These are phyloP conservation scores for Zapus hudsonius DNA, from an alignment of 2,113 vertebrate species.

Conservation along the genomic window DNA sequence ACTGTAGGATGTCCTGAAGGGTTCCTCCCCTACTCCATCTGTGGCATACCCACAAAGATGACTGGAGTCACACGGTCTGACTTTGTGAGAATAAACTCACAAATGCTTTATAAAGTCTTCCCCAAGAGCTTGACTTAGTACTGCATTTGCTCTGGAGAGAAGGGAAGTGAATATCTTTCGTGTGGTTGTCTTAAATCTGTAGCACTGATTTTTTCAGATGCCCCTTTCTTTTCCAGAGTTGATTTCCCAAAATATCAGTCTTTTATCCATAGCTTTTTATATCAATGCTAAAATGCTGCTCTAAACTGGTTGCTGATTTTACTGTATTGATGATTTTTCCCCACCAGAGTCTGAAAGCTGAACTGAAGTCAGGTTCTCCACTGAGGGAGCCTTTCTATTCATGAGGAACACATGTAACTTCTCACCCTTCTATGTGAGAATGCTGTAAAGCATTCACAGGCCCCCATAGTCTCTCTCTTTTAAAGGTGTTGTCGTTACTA, in stretches of 20 bases:
- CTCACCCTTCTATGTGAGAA: neutral
- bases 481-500: neutral
- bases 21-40: neutral
- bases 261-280: neutral
- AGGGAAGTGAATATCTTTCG: neutral
- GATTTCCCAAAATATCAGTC: neutral
- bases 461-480: neutral
- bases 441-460: neutral
- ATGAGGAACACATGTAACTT: neutral
- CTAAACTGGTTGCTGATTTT: neutral
- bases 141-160: neutral
- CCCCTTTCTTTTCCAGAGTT: neutral
- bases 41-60: neutral
- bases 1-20: neutral
- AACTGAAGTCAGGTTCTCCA: conserved; percentile 4
- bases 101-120: neutral
- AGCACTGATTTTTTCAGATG: neutral
- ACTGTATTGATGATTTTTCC: neutral
- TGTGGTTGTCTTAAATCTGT: neutral
- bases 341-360: neutral
- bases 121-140: neutral
- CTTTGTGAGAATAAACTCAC: neutral
- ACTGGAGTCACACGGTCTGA: neutral
- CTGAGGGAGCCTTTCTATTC: neutral
- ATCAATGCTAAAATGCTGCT: neutral